phyloP scores from a whole-genome alignment of 2,113 vertebrate species.

The Lepidothrix coronata region DNA sequence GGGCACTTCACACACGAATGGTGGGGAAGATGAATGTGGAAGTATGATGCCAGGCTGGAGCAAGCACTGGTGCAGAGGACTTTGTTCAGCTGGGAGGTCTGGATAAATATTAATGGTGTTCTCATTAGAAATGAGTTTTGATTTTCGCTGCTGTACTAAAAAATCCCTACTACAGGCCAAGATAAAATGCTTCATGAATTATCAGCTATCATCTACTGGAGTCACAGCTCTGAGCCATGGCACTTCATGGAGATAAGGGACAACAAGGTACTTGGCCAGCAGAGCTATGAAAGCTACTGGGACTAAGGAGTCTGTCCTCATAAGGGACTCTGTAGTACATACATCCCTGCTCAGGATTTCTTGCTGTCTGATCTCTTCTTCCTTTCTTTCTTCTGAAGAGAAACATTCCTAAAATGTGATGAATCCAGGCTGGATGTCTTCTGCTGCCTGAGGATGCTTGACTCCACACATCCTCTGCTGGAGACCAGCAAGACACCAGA shows the following conservation, averaged over 20 bases:
- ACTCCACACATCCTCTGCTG: background rate
- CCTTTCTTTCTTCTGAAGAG: background rate
- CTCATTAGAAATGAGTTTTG: background rate
- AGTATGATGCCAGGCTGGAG: background rate
- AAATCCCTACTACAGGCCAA: background rate
- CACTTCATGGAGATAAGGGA: background rate
- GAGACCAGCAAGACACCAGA: background rate
- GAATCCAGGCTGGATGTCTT: background rate
- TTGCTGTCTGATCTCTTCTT: background rate
- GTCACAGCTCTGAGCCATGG: background rate
- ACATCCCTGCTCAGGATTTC: background rate
- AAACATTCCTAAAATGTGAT: background rate
- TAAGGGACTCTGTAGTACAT: background rate
- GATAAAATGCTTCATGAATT: background rate
- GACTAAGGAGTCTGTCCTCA: background rate
- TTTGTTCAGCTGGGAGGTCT: background rate
- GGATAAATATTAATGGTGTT: background rate
- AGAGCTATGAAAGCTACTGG: background rate
- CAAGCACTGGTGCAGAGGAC: background rate
- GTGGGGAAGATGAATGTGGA: background rate
- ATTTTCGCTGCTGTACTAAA: background rate
- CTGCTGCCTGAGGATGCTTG: background rate
- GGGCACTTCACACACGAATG: background rate
- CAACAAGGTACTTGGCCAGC: background rate
- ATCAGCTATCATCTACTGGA: background rate